Evolutionary conservation across 1,140 invertebrate species (phyloP).

Genomic region (Scaptomyza pallida): DNA sequence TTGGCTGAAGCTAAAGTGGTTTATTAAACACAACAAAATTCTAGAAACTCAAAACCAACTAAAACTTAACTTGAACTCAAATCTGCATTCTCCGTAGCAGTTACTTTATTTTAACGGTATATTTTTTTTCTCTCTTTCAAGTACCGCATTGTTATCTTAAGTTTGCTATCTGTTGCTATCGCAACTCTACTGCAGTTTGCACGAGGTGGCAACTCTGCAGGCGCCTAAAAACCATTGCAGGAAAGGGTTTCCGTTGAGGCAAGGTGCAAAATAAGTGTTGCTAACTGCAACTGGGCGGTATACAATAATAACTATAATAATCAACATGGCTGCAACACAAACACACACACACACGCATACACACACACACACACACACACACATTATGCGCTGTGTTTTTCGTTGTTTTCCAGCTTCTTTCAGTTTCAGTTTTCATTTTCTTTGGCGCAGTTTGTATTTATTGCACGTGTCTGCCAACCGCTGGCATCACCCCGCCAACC

Average conservation of each 20-base stretch:
- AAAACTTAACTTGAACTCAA: too few relatives aligned
- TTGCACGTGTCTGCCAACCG: slow-evolving; percentile 44
- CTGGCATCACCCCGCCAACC: slow-evolving; percentile 5
- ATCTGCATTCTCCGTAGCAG: too few relatives aligned
- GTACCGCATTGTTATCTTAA: slow-evolving; percentile 68
- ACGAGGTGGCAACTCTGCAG: slow-evolving; percentile 24
- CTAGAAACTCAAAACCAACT: too few relatives aligned
- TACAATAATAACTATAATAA: slow-evolving; percentile 76
- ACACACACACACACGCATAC: slow-evolving; percentile 24
- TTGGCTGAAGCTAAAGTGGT: too few relatives aligned
- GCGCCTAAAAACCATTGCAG: slow-evolving; percentile 53
- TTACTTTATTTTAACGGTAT: too few relatives aligned
- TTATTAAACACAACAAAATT: too few relatives aligned
- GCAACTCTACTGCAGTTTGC: slow-evolving; percentile 17
- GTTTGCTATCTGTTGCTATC: neutral
- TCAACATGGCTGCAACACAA: slow-evolving; percentile 59
- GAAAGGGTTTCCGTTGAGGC: neutral
- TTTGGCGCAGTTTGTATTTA: slow-evolving; percentile 66
- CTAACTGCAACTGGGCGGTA: slow-evolving; percentile 55
- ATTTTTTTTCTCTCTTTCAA: slow-evolving; percentile 20
- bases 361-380: slow-evolving; percentile 17
- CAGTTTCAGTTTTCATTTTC: slow-evolving; percentile 56
- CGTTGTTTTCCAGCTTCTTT: slow-evolving; percentile 33
- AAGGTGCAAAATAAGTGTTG: slow-evolving; percentile 19
- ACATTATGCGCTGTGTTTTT: slow-evolving; percentile 13